Base-by-base conservation (phyloP, 2,113 vertebrate genomes). In the Stegastes partitus region DNA sequence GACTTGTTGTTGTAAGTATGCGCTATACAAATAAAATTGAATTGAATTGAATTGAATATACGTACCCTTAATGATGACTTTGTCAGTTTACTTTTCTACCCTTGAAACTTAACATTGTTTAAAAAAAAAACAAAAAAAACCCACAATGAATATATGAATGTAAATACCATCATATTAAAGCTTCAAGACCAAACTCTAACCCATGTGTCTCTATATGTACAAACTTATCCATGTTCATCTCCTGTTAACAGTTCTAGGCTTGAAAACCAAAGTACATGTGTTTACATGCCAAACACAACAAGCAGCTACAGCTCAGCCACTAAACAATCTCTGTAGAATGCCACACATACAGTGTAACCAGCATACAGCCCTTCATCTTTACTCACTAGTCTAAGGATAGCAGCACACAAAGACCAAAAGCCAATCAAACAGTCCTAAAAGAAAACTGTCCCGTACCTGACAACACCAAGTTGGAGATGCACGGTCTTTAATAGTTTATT, bases 231-330 rank as follows among this genome's bases (percentile, higher is more conserved):
- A 47, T 21, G 39, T 31, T 65, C 62, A 44, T 68, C 73, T 58
- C 6, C 28, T 34, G 39, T 84, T 67, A 49, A 55, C 53, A 53
- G n/a, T 11, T 56, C 49, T 14, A 42, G 23, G 57, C 42, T 45
- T 19, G 26, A 53, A 67, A 74, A 62, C 62, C 59, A 68, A 44
- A 64, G 51, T 14, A 79, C 78, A 79, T 28, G 58, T 72, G 42
- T 87, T 84, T 54, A 79, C 83, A 73, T 42, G 65, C 44, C 71
- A 80, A 84, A 86, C 75, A 78, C 65, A 78, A 68, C 26, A 62
- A 34, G 45, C 2, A 57, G 68, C 3, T n/a, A 76, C 61, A 45
- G 55, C 11, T 58, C 37, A 57, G 6, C 11, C 15, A 50, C 19
- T 7, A 19, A 18, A 3, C 16, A 9, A 2, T 50, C 16, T n/a